Conservation (phyloP, 1,140 invertebrate species). For the Ostrea denselamellosa region DNA sequence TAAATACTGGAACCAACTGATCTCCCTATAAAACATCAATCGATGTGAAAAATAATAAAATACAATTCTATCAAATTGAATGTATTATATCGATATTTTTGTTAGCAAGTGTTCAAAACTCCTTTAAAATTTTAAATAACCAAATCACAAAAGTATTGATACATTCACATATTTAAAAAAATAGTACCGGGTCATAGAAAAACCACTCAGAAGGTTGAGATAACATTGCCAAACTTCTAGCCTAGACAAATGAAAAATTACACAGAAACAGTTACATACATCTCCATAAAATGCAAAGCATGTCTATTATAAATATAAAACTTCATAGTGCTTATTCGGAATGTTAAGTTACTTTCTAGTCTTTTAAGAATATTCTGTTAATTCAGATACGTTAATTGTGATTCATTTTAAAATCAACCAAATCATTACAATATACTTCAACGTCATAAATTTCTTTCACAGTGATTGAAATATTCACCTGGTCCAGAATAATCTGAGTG, state of each 20-base stretch:
- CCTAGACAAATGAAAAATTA: constrained; percentile 57
- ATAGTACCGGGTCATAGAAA: constrained; percentile 71
- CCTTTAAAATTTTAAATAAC: too few species aligned
- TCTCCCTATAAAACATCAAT: constrained; percentile 61
- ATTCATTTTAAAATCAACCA: too few species aligned
- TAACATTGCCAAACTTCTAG: constrained; percentile 73
- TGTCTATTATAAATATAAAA: too few species aligned
- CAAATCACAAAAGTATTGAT: too few species aligned
- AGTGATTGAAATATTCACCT: constrained; percentile 55
- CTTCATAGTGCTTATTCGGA: too few species aligned
- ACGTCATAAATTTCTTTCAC: too few species aligned
- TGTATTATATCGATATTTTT: background rate
- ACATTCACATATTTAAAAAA: background rate
- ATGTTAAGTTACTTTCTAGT: too few species aligned
- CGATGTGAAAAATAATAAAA: background rate
- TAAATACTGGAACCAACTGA: constrained; percentile 61
- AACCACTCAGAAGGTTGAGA: constrained; percentile 74
- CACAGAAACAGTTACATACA: background rate
- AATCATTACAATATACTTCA: too few species aligned
- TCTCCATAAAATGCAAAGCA: too few species aligned
- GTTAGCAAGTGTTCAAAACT: too few species aligned
- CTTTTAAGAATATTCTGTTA: too few species aligned
- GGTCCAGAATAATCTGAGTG: constrained; percentile 62
- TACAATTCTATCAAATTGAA: background rate
- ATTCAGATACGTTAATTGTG: too few species aligned